These are phyloP conservation scores for Trematomus bernacchii DNA, from an alignment of 2,797 vertebrate species.

Conservation along the genomic window DNA sequence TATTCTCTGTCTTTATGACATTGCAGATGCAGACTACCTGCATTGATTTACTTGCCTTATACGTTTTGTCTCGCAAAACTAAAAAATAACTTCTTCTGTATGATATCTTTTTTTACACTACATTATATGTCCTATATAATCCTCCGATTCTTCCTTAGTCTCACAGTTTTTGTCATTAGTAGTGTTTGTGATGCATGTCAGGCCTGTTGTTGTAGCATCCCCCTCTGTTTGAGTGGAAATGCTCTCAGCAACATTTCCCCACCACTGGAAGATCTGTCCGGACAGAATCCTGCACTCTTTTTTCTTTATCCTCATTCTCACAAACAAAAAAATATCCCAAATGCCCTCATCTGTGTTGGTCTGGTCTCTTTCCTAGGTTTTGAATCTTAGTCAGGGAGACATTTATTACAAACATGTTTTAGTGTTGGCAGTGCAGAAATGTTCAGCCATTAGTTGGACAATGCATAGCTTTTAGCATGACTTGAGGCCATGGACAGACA, in stretches of 20 bases:
- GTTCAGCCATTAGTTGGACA: background rate
- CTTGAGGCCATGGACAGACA: background rate
- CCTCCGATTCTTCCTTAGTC: background rate
- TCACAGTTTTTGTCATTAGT: background rate
- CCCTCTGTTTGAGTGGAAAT: background rate
- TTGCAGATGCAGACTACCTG: no score
- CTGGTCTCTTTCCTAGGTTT: background rate
- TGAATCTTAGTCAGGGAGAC: background rate
- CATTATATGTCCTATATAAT: no score
- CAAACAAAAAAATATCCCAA: background rate
- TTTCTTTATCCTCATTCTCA: background rate
- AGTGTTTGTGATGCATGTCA: background rate
- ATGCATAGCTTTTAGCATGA: background rate
- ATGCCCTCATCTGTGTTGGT: background rate
- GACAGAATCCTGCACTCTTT: background rate
- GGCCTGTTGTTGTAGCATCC: background rate
- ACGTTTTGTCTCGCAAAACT: no score
- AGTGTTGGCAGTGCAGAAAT: background rate
- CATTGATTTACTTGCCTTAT: no score
- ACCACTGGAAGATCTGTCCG: background rate
- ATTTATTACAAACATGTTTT: background rate
- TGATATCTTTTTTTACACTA: no score
- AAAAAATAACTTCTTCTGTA: no score
- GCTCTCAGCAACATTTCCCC: background rate
- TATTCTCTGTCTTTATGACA: no score